A percentile compares a stretch with the other conserved stretches of the same genome.
Conservation (phyloP, 2,797 vertebrate species). For the Prionace glauca region DNA sequence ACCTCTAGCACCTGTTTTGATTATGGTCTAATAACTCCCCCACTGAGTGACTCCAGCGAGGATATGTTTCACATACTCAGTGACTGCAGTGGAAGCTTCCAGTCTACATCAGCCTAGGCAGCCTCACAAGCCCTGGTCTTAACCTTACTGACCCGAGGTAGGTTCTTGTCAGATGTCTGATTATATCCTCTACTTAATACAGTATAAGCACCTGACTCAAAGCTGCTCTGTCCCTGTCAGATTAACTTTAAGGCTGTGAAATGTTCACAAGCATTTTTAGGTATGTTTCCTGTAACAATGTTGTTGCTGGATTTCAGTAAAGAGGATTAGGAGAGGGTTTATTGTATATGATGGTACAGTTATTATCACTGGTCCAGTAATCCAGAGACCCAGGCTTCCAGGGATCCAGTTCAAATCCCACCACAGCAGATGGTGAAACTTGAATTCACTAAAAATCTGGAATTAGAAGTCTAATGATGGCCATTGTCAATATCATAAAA, state of each 20-base stretch:
- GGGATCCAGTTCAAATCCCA: too few species aligned
- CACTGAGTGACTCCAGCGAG: neutral
- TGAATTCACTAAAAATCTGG: too few species aligned
- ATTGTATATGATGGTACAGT: neutral
- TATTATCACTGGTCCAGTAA: too few species aligned
- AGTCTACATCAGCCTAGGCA: neutral
- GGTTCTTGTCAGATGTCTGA: neutral
- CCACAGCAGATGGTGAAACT: too few species aligned
- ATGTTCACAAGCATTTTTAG: neutral
- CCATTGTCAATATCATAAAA: too few species aligned
- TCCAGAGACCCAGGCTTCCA: too few species aligned
- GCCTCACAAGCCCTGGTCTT: neutral
- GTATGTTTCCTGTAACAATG: neutral
- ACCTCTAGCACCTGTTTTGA: too few species aligned
- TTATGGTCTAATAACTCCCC: neutral
- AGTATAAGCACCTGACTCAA: neutral
- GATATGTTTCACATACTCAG: neutral
- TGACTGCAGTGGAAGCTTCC: neutral
- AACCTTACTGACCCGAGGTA: neutral
- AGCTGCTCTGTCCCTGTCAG: neutral
- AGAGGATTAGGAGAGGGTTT: neutral
- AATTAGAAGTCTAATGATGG: too few species aligned
- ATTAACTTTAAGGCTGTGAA: neutral
- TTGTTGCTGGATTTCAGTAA: neutral
- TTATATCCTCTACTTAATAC: neutral